phyloP scores from a whole-genome alignment of 2,113 vertebrate species.

The Daubentonia madagascariensis region DNA sequence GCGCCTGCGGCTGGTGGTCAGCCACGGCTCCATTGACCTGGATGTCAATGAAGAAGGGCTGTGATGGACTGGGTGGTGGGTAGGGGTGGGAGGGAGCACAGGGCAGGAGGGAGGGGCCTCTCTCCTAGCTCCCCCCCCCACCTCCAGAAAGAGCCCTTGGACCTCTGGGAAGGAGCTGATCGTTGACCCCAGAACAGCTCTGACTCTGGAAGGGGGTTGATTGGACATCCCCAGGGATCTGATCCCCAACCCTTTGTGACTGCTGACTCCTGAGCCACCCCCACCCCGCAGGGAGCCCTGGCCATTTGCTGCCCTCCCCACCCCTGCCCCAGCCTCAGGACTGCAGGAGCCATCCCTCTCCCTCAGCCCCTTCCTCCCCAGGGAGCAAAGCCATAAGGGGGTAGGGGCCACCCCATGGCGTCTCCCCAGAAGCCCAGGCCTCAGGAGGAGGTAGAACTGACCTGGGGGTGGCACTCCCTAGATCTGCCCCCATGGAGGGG shows the following conservation, averaged over 20 bases:
- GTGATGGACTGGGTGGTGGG: not conserved
- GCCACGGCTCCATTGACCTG: slow-evolving; percentile 80
- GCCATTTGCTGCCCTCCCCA: not conserved
- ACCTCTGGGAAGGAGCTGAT: not conserved
- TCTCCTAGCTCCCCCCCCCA: not conserved
- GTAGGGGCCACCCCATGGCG: slow-evolving; percentile 14
- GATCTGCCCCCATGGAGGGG: not conserved
- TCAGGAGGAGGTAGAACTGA: not conserved
- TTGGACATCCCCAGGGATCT: not conserved
- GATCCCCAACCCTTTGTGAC: not conserved
- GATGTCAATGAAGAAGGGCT: slow-evolving; percentile 55
- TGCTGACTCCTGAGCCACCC: slow-evolving; percentile 71
- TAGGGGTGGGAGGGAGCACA: not conserved
- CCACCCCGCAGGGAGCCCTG: slow-evolving; percentile 15
- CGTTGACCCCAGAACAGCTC: not conserved
- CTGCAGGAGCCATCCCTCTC: not conserved
- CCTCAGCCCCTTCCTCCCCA: not conserved
- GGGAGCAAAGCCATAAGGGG: slow-evolving; percentile 76
- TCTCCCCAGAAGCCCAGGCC: slow-evolving; percentile 31
- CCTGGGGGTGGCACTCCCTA: not conserved
- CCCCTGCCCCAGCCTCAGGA: slow-evolving; percentile 19
- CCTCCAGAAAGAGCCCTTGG: not conserved
- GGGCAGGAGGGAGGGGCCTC: not conserved
- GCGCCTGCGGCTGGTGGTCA: slow-evolving; percentile 81
- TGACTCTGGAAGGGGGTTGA: not conserved